A percentile compares a stretch with the other conserved stretches of the same genome.
phyloP scores from a whole-genome alignment of 2,888 invertebrate species.

The Apamea sordens region DNA sequence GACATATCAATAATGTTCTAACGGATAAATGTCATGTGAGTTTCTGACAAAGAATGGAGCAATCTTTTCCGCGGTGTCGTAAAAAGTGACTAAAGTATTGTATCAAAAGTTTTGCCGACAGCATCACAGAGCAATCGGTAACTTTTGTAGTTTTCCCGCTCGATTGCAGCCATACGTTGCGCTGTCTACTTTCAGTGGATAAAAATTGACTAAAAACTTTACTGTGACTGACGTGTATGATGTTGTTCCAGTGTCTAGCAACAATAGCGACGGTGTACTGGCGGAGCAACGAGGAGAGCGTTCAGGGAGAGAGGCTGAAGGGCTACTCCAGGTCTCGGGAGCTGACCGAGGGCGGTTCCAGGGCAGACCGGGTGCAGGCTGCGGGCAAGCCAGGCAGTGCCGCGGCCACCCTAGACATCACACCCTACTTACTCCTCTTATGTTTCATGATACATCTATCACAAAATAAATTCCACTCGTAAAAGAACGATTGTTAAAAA shows the following conservation, averaged over 20 bases:
- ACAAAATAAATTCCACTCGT: conserved; percentile 62
- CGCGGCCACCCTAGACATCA: conserved; percentile 62
- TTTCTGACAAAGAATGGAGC: conserved; percentile 17
- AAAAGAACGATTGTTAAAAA: conserved; percentile 52
- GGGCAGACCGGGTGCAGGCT: conserved; percentile 94
- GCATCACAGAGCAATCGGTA: conserved; percentile 31
- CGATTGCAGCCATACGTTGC: conserved; percentile 12
- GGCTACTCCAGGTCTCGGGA: conserved; percentile 95
- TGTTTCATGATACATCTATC: conserved; percentile 67
- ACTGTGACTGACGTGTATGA: conserved; percentile 25
- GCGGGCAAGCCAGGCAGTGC: conserved; percentile 80
- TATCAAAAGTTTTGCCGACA: conserved; percentile 41
- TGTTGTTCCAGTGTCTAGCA: conserved; percentile 92
- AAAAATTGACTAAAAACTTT: conserved; percentile 10
- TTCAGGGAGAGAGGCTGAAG: conserved; percentile 94
- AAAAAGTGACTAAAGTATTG: conserved; percentile 30
- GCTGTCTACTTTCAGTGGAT: conserved; percentile 1
- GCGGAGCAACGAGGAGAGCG: conserved; percentile 96
- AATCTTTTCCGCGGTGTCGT: conserved; percentile 28
- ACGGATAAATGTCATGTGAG: conserved; percentile 1
- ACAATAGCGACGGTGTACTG: conserved; percentile 96
- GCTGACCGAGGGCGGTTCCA: conserved; percentile 92
- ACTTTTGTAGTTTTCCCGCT: conserved; percentile 39
- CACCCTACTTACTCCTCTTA: conserved; percentile 67
- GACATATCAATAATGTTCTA: background rate